Evolutionary conservation across 1,140 invertebrate genomes (phyloP).

Genomic region (Caenorhabditis inopinata): DNA sequence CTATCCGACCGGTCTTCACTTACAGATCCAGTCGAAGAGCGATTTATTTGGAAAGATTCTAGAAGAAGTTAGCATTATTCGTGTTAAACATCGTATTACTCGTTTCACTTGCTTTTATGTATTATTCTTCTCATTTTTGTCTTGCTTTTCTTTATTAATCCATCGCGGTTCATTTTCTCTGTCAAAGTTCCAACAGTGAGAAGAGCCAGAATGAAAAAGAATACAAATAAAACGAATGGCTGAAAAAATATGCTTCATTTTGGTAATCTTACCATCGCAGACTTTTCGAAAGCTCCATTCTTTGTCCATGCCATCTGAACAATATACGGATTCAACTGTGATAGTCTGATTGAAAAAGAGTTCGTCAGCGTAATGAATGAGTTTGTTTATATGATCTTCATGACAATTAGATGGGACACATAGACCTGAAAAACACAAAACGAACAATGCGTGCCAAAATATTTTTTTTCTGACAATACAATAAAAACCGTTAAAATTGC

Average conservation of each 20-base stretch:
- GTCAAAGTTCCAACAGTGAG: not conserved
- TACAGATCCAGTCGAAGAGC: not conserved
- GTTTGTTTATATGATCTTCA: not conserved
- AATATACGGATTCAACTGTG: not conserved
- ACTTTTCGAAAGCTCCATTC: not conserved
- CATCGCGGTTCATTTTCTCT: not conserved
- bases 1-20: not conserved
- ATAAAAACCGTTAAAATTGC: not conserved
- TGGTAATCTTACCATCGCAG: not conserved
- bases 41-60: not conserved
- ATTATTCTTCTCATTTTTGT: slow-evolving; percentile 1
- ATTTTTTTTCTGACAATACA: too few relatives aligned
- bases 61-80: not conserved
- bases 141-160: not conserved
- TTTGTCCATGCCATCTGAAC: not conserved
- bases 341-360: not conserved
- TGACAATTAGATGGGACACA: not conserved
- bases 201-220: not conserved
- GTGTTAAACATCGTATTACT: too few relatives aligned
- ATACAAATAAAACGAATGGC: not conserved
- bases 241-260: not conserved
- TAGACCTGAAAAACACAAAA: not conserved
- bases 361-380: not conserved
- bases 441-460: too few relatives aligned
- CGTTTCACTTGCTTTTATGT: not conserved